Conservation (phyloP, 2,797 vertebrate genomes). For the Ispidina lecontei region DNA sequence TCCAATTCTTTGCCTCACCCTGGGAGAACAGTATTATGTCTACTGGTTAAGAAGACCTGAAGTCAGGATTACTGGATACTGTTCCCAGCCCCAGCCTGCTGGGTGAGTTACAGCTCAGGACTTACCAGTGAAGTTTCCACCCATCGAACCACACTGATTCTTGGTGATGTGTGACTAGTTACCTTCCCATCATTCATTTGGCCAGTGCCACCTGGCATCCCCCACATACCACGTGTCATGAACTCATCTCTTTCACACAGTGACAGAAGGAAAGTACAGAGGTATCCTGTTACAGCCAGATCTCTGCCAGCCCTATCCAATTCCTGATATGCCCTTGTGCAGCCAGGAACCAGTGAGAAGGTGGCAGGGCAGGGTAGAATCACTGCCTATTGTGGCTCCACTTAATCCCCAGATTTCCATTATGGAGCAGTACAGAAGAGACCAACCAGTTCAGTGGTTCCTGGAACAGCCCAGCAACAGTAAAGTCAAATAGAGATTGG, state of each 20-base stretch:
- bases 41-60: neutral
- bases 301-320: constrained; percentile 31
- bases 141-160: neutral
- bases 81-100: neutral
- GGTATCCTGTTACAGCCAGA: constrained; percentile 39
- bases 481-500: neutral
- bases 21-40: neutral
- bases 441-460: neutral
- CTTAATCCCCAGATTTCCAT: neutral
- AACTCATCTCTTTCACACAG: neutral
- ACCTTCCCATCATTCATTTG: neutral
- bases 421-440: neutral
- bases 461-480: neutral
- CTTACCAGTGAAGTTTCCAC: neutral
- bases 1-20: neutral
- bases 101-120: neutral
- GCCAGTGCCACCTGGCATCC: neutral
- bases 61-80: neutral
- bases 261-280: constrained; percentile 25
- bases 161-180: neutral
- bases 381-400: neutral
- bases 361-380: neutral
- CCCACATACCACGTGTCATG: neutral
- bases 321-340: constrained; percentile 25
- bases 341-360: constrained; percentile 2